Conservation (phyloP, 2,797 vertebrate genomes). For the Gymnocypris eckloni region DNA sequence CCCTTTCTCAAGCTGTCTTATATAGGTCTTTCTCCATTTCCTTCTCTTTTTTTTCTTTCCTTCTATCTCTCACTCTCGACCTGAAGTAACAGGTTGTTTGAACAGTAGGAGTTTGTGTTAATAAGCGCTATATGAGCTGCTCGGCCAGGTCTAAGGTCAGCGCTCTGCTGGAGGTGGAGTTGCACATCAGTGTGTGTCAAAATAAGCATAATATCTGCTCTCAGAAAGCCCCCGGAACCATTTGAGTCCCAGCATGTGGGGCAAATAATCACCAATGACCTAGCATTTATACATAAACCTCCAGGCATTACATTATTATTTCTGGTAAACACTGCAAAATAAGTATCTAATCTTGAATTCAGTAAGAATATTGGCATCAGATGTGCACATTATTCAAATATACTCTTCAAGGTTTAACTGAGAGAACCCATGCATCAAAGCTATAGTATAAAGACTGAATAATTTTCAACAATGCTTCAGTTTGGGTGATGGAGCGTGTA, state of each 20-base stretch:
- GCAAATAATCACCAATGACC: slow-evolving; percentile 30
- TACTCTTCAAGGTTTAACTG: neutral
- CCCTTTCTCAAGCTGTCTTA: neutral
- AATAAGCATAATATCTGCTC: slow-evolving; percentile 9
- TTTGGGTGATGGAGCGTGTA: neutral
- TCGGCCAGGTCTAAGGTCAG: slow-evolving; percentile 44
- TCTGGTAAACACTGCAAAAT: slow-evolving; percentile 38
- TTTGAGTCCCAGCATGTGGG: slow-evolving; percentile 18
- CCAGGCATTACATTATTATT: slow-evolving; percentile 20
- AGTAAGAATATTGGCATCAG: neutral
- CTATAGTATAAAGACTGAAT: neutral
- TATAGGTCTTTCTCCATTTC: neutral
- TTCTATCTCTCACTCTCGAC: neutral
- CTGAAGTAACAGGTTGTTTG: slow-evolving; percentile 25
- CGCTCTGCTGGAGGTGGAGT: slow-evolving; percentile 18
- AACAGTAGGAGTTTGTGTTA: slow-evolving; percentile 34
- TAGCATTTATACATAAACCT: slow-evolving; percentile 40
- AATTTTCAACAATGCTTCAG: neutral
- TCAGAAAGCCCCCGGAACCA: slow-evolving; percentile 5
- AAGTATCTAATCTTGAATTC: slow-evolving; percentile 30
- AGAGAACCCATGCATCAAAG: neutral
- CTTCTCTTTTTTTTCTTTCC: neutral
- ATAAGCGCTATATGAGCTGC: neutral
- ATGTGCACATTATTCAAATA: slow-evolving; percentile 2
- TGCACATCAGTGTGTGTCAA: slow-evolving; percentile 1